phyloP scores from a whole-genome alignment of 2,797 vertebrate species.

The Antennarius maculatus region DNA sequence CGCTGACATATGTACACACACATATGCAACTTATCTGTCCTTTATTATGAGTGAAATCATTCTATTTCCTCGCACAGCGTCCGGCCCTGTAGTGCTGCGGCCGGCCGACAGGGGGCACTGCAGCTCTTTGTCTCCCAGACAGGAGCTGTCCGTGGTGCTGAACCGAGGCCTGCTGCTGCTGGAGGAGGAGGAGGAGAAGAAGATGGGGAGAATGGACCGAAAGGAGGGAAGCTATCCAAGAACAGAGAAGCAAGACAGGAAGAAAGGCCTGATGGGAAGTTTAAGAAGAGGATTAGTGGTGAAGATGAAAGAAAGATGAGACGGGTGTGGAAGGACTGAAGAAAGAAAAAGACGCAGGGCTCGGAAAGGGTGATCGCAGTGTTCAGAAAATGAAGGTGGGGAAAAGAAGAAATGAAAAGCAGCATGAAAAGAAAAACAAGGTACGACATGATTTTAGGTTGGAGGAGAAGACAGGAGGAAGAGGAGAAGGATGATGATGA shows the following conservation, averaged over 20 bases:
- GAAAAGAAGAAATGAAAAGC: slow-evolving; percentile 34
- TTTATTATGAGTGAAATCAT: slow-evolving; percentile 45
- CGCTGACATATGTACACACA: slow-evolving; percentile 55
- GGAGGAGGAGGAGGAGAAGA: slow-evolving; percentile 41
- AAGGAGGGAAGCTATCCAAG: slow-evolving; percentile 56
- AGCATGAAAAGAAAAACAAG: slow-evolving; percentile 18
- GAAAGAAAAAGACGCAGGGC: slow-evolving; percentile 2
- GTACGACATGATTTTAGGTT: slow-evolving; percentile 18
- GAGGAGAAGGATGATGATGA: slow-evolving; percentile 7
- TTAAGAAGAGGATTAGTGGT: slow-evolving; percentile 10
- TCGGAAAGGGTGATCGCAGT: slow-evolving; percentile 20
- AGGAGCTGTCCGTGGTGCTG: slow-evolving; percentile 61
- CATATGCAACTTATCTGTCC: slow-evolving; percentile 52
- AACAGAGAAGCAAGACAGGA: slow-evolving; percentile 19
- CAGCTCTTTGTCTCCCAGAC: slow-evolving; percentile 48
- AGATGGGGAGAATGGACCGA: slow-evolving; percentile 38
- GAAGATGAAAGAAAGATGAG: slow-evolving; percentile 24
- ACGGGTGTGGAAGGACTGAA: slow-evolving; percentile 4
- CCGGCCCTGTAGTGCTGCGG: neutral
- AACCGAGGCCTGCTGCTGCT: slow-evolving; percentile 56
- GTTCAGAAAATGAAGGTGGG: slow-evolving; percentile 19
- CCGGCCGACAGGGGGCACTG: slow-evolving; percentile 74
- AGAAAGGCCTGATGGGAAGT: neutral
- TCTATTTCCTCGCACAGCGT: neutral
- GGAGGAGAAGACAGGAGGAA: slow-evolving; percentile 10